Conservation (phyloP, 2,113 vertebrate genomes). For the Progne subis region DNA sequence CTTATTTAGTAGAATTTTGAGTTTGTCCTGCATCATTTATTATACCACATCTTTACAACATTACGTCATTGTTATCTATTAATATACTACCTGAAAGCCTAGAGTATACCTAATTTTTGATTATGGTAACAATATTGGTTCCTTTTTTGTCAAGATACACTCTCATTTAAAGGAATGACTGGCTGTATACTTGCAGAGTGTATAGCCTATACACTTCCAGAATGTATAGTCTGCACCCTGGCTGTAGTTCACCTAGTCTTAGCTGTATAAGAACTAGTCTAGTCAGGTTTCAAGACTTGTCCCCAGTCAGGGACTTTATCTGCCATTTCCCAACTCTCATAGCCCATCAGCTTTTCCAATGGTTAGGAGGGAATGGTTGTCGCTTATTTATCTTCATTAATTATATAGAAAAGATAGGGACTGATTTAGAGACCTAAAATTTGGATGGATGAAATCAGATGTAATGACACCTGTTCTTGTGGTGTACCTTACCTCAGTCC, state of each 20-base stretch:
- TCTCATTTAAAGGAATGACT: neutral
- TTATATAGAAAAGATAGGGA: neutral
- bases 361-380: neutral
- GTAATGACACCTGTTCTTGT: neutral
- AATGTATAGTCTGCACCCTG: neutral
- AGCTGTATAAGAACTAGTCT: neutral
- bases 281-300: neutral
- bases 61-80: neutral
- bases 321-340: rapidly evolving
- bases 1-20: neutral
- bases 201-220: neutral
- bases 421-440: neutral
- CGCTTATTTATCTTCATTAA: neutral
- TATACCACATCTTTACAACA: neutral
- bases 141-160: neutral
- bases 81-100: neutral
- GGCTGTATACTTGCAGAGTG: neutral
- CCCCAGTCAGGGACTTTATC: neutral
- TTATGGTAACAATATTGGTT: neutral
- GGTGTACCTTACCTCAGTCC: neutral
- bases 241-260: neutral
- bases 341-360: neutral
- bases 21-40: neutral
- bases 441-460: neutral
- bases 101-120: rapidly evolving